Evolutionary conservation across 2,797 vertebrate species (phyloP), one percentile per base, ranked within the genome.

Genomic region (Gambelia wislizenii): DNA sequence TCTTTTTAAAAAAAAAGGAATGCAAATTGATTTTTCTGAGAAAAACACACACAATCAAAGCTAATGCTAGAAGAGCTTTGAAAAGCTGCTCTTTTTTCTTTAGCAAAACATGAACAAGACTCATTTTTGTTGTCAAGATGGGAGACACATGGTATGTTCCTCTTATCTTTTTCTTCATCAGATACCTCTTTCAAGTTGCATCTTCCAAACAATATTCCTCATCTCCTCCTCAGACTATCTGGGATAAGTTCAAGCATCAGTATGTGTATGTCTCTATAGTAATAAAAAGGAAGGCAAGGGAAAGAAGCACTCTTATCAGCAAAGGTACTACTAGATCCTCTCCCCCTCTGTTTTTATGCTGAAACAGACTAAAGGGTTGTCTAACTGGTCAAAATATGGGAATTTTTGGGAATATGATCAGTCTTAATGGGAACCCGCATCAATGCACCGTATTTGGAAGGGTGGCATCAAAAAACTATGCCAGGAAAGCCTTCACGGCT

Each of bases 221-320:
- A n/a, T 83, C 44, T 0, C 0, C 67, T 54, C 39, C 0, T 0
- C 54, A 8, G 0, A 2, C 36, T 88, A 89, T 81, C 88, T 59
- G 0, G 1, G 76, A 47, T 82, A 74, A 49, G 1, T 84, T 6
- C 80, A 67, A 78, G 6, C 1, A 0, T 44, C 86, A 44, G 70
- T 2, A 0, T 25, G 2, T 25, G 2, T 59, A 22, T 20, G n/a
- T 39, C 85, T 1, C 0, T 0, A 56, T 0, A 80, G 14, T 0
- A 0, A 74, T 12, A 13, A 6, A 49, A 49, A 49, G 49, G 49
- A 49, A 49, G 6, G 9, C 49, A 49, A 49, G 49, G 49, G 49
- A 49, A 49, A 49, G 49, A 49, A 49, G 49, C n/a, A 49, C 8
- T 49, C 49, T 49, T 49, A 49, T 10, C 8, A 10, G 49, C 47